These are phyloP conservation scores for Gonatopus flavifemur DNA, from an alignment of 1,140 invertebrate species.

Conservation along the genomic window DNA sequence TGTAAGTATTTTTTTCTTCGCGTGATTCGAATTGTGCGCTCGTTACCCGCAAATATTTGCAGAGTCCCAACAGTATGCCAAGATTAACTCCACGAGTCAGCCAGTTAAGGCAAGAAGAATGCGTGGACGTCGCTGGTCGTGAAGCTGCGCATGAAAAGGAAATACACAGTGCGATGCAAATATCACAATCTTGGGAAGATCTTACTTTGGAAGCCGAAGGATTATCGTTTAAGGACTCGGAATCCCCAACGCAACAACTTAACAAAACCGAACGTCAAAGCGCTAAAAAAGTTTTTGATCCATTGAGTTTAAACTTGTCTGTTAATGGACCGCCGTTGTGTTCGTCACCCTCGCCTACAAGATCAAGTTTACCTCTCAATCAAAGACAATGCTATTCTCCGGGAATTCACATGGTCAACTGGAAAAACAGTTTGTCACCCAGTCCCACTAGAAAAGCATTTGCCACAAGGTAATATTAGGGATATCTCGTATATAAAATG, in stretches of 20 bases:
- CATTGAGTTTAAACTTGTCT: constrained; percentile 51
- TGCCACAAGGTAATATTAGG: constrained; percentile 65
- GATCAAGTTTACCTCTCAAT: constrained; percentile 53
- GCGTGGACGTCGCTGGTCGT: constrained; percentile 76
- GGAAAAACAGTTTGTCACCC: constrained; percentile 70
- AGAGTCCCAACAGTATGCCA: constrained; percentile 60
- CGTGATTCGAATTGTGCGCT: constrained; percentile 50
- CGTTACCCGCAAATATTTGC: constrained; percentile 22
- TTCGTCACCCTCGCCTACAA: constrained; percentile 70
- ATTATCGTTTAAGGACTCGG: constrained; percentile 54
- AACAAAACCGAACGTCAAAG: constrained; percentile 47
- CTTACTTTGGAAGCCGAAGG: constrained; percentile 72
- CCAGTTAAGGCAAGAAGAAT: constrained; percentile 85
- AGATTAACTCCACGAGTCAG: constrained; percentile 79
- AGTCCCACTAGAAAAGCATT: constrained; percentile 81
- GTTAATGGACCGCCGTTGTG: constrained; percentile 53
- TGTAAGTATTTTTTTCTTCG: constrained; percentile 60
- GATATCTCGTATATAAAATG: constrained; percentile 8
- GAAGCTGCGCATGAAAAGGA: constrained; percentile 89
- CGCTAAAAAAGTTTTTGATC: constrained; percentile 50
- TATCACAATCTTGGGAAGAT: constrained; percentile 89
- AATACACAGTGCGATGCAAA: constrained; percentile 83
- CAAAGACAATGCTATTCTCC: constrained; percentile 68
- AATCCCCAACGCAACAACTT: constrained; percentile 46
- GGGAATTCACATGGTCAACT: constrained; percentile 60